A percentile compares a stretch with the other conserved stretches of the same genome.
Conservation (phyloP, 2,113 vertebrate genomes). For the Dicerorhinus sumatrensis region DNA sequence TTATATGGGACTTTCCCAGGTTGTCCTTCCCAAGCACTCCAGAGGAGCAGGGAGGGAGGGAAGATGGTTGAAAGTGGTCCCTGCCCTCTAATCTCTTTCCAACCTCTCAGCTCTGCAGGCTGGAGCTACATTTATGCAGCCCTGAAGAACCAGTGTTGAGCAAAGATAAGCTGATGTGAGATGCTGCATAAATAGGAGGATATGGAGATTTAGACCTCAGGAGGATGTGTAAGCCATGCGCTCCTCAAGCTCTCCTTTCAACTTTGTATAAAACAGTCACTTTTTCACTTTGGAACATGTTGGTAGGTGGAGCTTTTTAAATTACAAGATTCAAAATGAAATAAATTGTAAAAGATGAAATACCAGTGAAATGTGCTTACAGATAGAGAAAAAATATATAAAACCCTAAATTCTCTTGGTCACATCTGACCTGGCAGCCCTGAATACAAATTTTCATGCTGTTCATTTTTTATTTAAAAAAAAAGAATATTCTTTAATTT, state of each 20-base stretch:
- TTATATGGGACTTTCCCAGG: background rate
- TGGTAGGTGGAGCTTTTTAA: background rate
- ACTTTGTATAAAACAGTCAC: background rate
- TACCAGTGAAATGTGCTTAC: background rate
- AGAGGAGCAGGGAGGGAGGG: background rate
- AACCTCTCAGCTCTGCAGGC: background rate
- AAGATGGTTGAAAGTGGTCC: background rate
- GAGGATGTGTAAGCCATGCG: background rate
- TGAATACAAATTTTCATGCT: background rate
- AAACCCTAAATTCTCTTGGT: background rate
- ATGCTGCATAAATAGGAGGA: fast-evolving
- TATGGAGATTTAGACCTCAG: background rate
- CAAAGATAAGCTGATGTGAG: background rate
- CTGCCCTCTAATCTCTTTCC: background rate
- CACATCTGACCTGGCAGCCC: background rate
- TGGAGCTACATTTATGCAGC: background rate
- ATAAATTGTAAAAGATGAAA: background rate
- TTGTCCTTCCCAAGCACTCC: background rate
- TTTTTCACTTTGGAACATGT: background rate
- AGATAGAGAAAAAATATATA: background rate
- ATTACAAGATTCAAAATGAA: background rate
- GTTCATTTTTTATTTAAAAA: background rate
- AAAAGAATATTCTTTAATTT: background rate
- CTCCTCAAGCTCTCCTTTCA: background rate
- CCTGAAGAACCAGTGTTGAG: background rate